phyloP scores from a whole-genome alignment of 2,113 vertebrate species.

The Mirza zaza region DNA sequence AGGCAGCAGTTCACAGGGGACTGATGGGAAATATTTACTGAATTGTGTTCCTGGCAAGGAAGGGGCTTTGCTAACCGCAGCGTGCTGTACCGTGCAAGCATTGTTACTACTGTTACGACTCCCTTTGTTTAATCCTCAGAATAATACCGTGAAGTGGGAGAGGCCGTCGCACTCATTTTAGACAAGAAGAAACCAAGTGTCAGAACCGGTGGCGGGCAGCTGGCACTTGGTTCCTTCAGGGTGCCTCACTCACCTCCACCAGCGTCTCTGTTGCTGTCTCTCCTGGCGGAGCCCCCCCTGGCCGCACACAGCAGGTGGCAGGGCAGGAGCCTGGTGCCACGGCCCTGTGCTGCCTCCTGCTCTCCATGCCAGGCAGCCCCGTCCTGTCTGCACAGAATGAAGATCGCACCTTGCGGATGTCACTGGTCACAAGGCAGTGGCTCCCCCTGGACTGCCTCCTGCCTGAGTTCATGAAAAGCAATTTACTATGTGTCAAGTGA shows the following conservation, averaged over 20 bases:
- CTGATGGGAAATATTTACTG: not conserved
- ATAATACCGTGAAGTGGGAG: not conserved
- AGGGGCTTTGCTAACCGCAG: not conserved
- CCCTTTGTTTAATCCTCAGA: not conserved
- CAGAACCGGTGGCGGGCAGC: not conserved
- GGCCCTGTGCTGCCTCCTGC: not conserved
- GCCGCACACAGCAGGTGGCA: not conserved
- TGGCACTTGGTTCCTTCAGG: not conserved
- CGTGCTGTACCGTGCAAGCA: not conserved
- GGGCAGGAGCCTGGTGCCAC: not conserved
- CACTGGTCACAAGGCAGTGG: not conserved
- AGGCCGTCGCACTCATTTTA: not conserved
- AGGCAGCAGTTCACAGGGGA: not conserved
- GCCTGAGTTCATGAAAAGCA: conserved; percentile 57
- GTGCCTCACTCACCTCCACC: not conserved
- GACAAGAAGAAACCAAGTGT: not conserved
- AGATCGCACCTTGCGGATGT: not conserved
- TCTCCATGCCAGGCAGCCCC: not conserved
- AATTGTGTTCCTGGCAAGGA: not conserved
- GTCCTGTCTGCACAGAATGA: not conserved
- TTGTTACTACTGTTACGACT: not conserved
- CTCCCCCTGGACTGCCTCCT: conserved; percentile 21
- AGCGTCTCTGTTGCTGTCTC: not conserved
- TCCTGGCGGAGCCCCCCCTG: not conserved
- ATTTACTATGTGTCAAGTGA: conserved; percentile 50